phyloP scores from a whole-genome alignment of 2,113 vertebrate species.

The Pedionomus torquatus region DNA sequence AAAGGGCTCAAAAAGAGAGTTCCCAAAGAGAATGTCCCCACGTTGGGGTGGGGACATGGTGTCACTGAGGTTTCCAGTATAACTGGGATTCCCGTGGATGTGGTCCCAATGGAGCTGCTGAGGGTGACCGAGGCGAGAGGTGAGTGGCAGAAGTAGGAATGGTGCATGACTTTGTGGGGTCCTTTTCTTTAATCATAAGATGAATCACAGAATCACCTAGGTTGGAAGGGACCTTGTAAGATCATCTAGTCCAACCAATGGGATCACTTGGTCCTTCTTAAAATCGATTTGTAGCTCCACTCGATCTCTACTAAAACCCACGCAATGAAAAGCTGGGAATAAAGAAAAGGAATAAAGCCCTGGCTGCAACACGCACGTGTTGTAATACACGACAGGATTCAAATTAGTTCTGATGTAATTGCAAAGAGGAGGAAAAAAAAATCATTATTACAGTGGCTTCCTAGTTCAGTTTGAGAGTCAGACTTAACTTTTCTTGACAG shows the following conservation, averaged over 20 bases:
- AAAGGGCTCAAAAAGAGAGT: not conserved
- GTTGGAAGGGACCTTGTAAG: too few relatives aligned
- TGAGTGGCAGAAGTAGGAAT: not conserved
- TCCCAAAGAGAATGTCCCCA: not conserved
- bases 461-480: not conserved
- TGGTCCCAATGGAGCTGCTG: not conserved
- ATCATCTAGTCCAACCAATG: too few relatives aligned
- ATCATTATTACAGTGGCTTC: not conserved
- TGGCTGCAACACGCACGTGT: not conserved
- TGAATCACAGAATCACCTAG: too few relatives aligned
- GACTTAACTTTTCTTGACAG: not conserved
- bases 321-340: not conserved
- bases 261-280: not conserved
- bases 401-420: not conserved
- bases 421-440: too few relatives aligned
- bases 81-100: not conserved
- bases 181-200: not conserved
- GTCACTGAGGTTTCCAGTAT: not conserved
- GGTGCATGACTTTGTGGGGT: not conserved
- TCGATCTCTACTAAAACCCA: not conserved
- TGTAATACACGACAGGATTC: not conserved
- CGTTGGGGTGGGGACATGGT: not conserved
- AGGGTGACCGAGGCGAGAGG: not conserved
- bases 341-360: not conserved
- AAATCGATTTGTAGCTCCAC: not conserved